Conservation (phyloP, 2,797 vertebrate species). For the Melanotaenia trifasciata region DNA sequence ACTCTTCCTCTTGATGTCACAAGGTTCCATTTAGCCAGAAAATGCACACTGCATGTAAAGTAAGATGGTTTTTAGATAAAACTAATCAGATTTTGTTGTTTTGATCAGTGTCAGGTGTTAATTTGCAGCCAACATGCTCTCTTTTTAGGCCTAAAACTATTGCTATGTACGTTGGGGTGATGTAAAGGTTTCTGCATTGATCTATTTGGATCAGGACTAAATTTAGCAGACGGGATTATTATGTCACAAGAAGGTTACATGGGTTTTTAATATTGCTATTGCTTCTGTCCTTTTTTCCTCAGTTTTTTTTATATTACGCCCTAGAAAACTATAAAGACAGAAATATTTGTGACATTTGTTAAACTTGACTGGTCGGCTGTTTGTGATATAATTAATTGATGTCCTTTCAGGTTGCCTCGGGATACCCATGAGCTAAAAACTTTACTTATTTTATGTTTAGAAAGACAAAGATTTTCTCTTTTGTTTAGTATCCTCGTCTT, state of each 20-base stretch:
- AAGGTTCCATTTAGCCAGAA: background rate
- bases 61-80: background rate
- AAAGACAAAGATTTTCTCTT: conserved; percentile 15
- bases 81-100: background rate
- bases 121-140: background rate
- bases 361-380: background rate
- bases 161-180: too few relatives aligned
- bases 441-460: conserved; percentile 4
- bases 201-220: too few relatives aligned
- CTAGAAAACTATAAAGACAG: background rate
- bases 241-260: background rate
- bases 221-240: too few relatives aligned
- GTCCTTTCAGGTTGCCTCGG: background rate
- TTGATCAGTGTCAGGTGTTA: background rate
- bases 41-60: background rate
- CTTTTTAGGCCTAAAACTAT: too few relatives aligned
- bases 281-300: background rate
- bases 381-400: background rate
- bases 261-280: conserved; percentile 1
- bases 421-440: conserved; percentile 20
- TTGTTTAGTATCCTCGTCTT: conserved; percentile 1
- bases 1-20: background rate
- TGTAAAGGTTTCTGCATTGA: background rate
- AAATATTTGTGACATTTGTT: conserved; percentile 2
- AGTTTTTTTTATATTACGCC: background rate